phyloP scores from a whole-genome alignment of 2,888 invertebrate genomes.

The Saturnia japonica region DNA sequence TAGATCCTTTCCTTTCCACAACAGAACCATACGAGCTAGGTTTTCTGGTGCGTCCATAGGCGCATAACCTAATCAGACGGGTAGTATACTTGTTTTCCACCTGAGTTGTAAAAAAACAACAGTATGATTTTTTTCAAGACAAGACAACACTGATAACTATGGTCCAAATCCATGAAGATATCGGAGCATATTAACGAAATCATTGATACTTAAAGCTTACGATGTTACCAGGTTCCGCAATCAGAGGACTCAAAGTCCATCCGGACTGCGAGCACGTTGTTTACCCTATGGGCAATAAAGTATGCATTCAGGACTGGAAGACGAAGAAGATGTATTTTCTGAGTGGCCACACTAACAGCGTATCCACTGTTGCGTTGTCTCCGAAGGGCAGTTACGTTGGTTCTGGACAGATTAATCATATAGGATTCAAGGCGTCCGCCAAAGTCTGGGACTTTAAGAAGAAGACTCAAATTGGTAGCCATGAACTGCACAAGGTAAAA shows the following conservation, averaged over 20 bases:
- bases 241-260: constrained; percentile 86
- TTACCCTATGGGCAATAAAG: constrained; percentile 90
- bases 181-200: background rate
- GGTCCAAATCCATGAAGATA: too few species aligned
- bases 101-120: too few species aligned
- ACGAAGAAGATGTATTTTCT: constrained; percentile 88
- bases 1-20: too few species aligned
- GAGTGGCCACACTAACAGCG: constrained; percentile 89
- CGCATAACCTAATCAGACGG: background rate
- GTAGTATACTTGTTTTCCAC: too few species aligned
- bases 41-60: too few species aligned
- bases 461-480: constrained; percentile 83
- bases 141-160: too few species aligned
- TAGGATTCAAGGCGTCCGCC: constrained; percentile 93
- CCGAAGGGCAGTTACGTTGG: constrained; percentile 88
- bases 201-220: background rate
- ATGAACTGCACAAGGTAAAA: constrained; percentile 91
- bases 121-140: too few species aligned
- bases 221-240: constrained; percentile 56
- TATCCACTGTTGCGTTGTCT: constrained; percentile 90
- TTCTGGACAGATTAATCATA: constrained; percentile 94
- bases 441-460: constrained; percentile 93
- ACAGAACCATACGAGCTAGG: too few species aligned
- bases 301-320: constrained; percentile 86
- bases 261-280: constrained; percentile 87